Evolutionary conservation across 2,797 vertebrate genomes (phyloP).

Genomic region (Sphenopsis melanotis): DNA sequence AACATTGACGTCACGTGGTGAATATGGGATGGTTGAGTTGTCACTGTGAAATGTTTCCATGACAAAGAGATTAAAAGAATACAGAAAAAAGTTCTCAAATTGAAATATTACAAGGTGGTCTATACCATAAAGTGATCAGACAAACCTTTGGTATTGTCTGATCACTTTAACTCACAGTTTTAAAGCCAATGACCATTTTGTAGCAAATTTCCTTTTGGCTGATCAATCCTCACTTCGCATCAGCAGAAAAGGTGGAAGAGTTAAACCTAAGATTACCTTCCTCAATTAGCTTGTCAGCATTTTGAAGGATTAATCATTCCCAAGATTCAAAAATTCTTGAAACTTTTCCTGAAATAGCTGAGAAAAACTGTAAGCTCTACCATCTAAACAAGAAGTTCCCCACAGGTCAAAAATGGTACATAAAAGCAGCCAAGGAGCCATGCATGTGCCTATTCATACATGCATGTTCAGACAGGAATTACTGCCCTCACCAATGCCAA

Average conservation of each 20-base stretch:
- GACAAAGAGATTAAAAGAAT: background rate
- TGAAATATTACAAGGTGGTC: background rate
- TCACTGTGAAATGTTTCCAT: background rate
- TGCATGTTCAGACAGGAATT: background rate
- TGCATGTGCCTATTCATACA: fast-evolving
- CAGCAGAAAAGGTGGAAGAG: background rate
- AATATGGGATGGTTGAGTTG: background rate
- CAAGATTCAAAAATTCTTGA: background rate
- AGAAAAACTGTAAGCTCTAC: background rate
- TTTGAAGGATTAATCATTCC: background rate
- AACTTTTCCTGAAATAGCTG: background rate
- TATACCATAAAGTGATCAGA: background rate
- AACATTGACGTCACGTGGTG: background rate
- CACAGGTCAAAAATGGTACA: background rate
- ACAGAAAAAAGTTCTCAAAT: background rate
- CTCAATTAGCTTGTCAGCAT: background rate
- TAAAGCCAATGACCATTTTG: background rate
- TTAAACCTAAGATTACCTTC: background rate
- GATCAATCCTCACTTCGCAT: background rate
- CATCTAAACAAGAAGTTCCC: background rate
- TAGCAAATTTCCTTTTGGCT: background rate
- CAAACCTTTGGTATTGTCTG: background rate
- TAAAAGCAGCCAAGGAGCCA: background rate
- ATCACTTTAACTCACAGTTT: background rate
- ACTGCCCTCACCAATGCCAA: background rate